These are phyloP conservation scores for Pyrgus malvae DNA, from an alignment of 2,888 invertebrate species.

Conservation along the genomic window DNA sequence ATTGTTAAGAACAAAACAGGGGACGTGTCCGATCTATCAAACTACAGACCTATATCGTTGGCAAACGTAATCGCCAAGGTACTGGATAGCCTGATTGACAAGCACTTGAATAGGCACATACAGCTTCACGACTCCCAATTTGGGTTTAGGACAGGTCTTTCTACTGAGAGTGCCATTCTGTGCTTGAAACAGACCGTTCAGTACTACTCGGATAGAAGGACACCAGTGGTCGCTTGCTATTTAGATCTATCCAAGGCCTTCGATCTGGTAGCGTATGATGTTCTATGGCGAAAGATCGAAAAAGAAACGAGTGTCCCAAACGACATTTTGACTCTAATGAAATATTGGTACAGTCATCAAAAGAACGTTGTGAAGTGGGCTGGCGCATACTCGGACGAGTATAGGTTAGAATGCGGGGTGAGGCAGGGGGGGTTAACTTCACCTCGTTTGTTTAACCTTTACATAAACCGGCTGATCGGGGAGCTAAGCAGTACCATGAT, in stretches of 20 bases:
- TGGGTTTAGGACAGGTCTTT: constrained; percentile 17
- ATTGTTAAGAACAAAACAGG: constrained; percentile 34
- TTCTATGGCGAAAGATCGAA: constrained; percentile 29
- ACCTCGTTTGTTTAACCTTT: constrained; percentile 20
- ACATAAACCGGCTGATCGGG: constrained; percentile 13
- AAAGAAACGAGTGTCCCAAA: constrained; percentile 9
- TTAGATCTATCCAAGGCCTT: constrained; percentile 32
- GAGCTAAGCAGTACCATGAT: constrained; percentile 13
- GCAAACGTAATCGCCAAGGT: constrained; percentile 34
- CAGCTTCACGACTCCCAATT: constrained; percentile 20
- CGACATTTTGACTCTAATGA: constrained; percentile 20
- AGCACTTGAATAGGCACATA: constrained; percentile 16
- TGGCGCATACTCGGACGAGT: constrained; percentile 8
- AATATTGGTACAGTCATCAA: constrained; percentile 34
- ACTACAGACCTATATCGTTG: constrained; percentile 36
- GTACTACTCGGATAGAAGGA: constrained; percentile 27
- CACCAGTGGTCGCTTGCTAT: constrained; percentile 25
- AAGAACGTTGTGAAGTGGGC: constrained; percentile 33
- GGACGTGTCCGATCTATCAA: constrained; percentile 27
- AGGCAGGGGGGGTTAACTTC: constrained; percentile 29
- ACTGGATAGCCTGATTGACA: constrained; percentile 32
- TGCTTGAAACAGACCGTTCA: constrained; percentile 28
- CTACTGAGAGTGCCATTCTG: constrained; percentile 28
- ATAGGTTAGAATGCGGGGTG: constrained; percentile 29
- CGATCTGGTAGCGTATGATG: constrained; percentile 28